Percentiles rank a stretch among this genome's conserved stretches.
phyloP scores from a whole-genome alignment of 2,888 invertebrate species.

The Timema podura region DNA sequence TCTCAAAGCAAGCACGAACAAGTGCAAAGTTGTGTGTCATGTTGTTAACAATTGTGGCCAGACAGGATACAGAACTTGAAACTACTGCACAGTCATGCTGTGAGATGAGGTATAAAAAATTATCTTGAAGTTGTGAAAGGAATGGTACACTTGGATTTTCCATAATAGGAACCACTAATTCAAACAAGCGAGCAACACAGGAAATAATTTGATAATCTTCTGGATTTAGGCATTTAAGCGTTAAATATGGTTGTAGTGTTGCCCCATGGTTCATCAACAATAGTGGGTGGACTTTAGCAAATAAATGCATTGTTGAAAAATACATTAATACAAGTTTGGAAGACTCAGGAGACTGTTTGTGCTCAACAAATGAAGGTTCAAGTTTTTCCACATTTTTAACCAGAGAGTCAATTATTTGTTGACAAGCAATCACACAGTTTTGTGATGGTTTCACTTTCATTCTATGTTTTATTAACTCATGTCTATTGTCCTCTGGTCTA shows the following conservation, averaged over 20 bases:
- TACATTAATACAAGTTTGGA: neutral
- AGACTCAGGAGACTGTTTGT: too few species aligned
- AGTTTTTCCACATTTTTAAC: too few species aligned
- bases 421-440: too few species aligned
- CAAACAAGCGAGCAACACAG: neutral
- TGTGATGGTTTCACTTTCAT: too few species aligned
- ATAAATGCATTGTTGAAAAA: conserved; percentile 1
- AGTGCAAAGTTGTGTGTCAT: conserved; percentile 6
- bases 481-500: too few species aligned
- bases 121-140: too few species aligned
- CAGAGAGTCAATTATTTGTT: too few species aligned
- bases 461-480: too few species aligned
- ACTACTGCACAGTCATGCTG: too few species aligned
- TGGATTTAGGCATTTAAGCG: neutral
- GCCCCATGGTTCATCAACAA: neutral
- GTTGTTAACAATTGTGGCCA: neutral
- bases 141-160: neutral
- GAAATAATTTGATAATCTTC: neutral
- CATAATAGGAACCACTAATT: neutral
- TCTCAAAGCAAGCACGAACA: neutral
- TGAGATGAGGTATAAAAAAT: too few species aligned
- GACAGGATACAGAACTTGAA: neutral
- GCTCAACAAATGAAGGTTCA: too few species aligned
- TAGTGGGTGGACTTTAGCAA: neutral
- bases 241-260: neutral